A percentile compares a stretch with the other conserved stretches of the same genome.
Conservation (phyloP, 2,888 invertebrate genomes). For the Leptopilina drosophilae region DNA sequence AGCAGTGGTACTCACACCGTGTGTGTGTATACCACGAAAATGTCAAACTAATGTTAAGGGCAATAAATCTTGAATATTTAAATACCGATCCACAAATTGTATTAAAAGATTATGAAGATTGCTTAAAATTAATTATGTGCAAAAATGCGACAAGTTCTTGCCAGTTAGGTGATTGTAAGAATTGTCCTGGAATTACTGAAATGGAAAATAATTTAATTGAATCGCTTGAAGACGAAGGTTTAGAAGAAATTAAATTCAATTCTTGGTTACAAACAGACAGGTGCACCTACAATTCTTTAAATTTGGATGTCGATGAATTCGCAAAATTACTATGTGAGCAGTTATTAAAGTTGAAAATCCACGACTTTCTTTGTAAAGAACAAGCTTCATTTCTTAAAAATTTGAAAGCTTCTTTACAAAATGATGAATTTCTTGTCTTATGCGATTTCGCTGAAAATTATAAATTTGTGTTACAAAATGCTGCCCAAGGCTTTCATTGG, state of each 20-base stretch:
- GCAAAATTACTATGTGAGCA: neutral
- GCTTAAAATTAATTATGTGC: neutral
- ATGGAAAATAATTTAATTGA: slow-evolving; percentile 15
- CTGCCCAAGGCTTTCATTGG: neutral
- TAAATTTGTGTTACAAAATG: no score
- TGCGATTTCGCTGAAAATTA: neutral
- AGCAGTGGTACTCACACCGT: slow-evolving; percentile 34
- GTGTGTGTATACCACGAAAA: slow-evolving; percentile 51
- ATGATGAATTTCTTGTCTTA: neutral
- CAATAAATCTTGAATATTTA: slow-evolving; percentile 29
- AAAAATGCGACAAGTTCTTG: slow-evolving; percentile 27
- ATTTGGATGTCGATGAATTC: neutral
- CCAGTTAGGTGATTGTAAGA: slow-evolving; percentile 43
- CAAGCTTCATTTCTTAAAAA: neutral
- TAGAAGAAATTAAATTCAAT: neutral
- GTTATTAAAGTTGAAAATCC: neutral
- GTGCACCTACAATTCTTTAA: neutral
- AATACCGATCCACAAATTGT: neutral
- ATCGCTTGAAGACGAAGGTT: slow-evolving; percentile 22
- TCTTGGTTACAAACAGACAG: no score
- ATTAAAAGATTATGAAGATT: neutral
- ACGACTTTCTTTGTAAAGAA: neutral
- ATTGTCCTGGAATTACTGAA: slow-evolving; percentile 38
- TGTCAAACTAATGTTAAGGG: slow-evolving; percentile 47
- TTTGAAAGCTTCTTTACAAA: neutral